phyloP scores from a whole-genome alignment of 1,140 invertebrate species.

The Mylabris phalerata region DNA sequence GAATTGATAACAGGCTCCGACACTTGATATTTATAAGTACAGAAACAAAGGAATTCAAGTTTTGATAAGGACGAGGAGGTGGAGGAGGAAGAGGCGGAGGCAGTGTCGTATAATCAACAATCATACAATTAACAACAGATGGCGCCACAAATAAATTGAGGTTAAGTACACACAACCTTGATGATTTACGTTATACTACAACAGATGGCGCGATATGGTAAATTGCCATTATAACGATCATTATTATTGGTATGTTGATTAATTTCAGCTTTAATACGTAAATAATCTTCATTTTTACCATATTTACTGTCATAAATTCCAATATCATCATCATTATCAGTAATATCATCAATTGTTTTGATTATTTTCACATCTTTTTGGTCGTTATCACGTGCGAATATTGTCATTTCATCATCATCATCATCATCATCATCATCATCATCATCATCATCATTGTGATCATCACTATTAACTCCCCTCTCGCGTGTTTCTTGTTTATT shows the following conservation, averaged over 20 bases:
- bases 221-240: constrained; percentile 20
- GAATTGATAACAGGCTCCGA: too few species aligned
- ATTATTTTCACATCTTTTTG: constrained; percentile 1
- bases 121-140: too few species aligned
- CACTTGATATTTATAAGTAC: too few species aligned
- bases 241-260: constrained; percentile 21
- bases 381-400: constrained; percentile 16
- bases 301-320: constrained; percentile 38
- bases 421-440: constrained; percentile 19
- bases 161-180: too few species aligned
- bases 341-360: neutral
- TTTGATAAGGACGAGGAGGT: too few species aligned
- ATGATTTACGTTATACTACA: constrained; percentile 36
- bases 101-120: too few species aligned
- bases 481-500: neutral
- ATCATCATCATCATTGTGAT: neutral
- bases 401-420: constrained; percentile 19
- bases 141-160: too few species aligned
- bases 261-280: constrained; percentile 29
- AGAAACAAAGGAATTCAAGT: too few species aligned
- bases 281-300: constrained; percentile 35
- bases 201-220: constrained; percentile 38
- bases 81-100: too few species aligned
- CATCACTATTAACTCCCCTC: neutral
- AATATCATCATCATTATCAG: constrained; percentile 20